Conservation (phyloP, 2,113 vertebrate species). For the Urocitellus parryii region DNA sequence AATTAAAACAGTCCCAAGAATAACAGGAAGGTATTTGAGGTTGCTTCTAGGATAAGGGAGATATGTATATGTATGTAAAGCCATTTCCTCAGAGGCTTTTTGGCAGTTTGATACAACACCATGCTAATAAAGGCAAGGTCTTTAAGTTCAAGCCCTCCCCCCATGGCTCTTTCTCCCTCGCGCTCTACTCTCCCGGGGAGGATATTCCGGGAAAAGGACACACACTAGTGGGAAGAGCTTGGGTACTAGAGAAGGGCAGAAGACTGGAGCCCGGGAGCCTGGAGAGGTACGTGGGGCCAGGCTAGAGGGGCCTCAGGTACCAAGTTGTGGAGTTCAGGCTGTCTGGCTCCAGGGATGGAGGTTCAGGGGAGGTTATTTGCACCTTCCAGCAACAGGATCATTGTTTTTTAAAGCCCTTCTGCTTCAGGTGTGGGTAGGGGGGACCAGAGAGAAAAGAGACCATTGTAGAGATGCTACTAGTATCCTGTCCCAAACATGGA, state of each 20-base stretch:
- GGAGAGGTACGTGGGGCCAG: background rate
- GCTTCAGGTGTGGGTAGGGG: background rate
- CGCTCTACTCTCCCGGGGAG: background rate
- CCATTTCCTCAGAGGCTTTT: background rate
- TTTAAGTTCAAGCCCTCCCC: slow-evolving; percentile 6
- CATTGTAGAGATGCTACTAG: background rate
- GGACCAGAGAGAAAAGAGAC: background rate
- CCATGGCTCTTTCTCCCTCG: background rate
- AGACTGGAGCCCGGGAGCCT: background rate
- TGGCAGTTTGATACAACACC: slow-evolving; percentile 2
- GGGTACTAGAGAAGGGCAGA: background rate
- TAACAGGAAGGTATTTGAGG: slow-evolving; percentile 33
- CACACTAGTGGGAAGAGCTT: background rate
- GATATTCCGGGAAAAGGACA: background rate
- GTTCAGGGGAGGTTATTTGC: background rate
- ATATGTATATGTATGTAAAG: background rate
- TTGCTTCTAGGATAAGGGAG: background rate
- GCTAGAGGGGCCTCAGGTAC: background rate
- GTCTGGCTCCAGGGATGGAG: background rate
- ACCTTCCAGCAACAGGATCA: fast-evolving
- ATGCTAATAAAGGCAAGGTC: background rate
- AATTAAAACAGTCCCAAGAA: slow-evolving; percentile 18
- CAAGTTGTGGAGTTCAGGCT: background rate
- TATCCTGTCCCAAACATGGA: background rate
- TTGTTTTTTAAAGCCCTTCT: background rate